A percentile compares a stretch with the other conserved stretches of the same genome.
Conservation (phyloP, 2,113 vertebrate genomes). For the Hypomesus transpacificus region DNA sequence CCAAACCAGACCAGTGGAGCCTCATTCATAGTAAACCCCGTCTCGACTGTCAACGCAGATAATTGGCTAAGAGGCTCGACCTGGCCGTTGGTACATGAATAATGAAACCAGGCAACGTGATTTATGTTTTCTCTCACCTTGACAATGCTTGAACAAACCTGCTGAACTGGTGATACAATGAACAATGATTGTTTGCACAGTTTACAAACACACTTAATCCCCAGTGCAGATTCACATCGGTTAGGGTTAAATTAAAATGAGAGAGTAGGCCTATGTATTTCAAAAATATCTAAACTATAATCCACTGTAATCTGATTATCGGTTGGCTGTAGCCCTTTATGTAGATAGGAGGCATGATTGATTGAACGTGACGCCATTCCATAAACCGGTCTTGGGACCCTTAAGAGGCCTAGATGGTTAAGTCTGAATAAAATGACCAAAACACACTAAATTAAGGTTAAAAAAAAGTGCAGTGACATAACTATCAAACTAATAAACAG, state of each 20-base stretch:
- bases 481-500: background rate
- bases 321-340: conserved; percentile 29
- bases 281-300: conserved; percentile 44
- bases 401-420: conserved; percentile 57
- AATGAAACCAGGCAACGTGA: too few species aligned
- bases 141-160: too few species aligned
- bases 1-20: conserved; percentile 14
- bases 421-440: background rate
- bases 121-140: too few species aligned
- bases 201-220: conserved; percentile 29
- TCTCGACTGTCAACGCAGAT: conserved; percentile 21
- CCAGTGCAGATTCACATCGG: background rate
- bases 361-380: conserved; percentile 45
- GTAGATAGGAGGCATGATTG: conserved; percentile 46
- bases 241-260: conserved; percentile 36
- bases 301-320: conserved; percentile 60
- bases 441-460: background rate
- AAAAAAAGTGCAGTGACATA: background rate
- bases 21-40: background rate
- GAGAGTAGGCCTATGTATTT: conserved; percentile 34
- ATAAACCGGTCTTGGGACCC: conserved; percentile 24
- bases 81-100: background rate
- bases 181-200: too few species aligned
- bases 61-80: conserved; percentile 19
- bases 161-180: too few species aligned